Evolutionary conservation across 2,797 vertebrate genomes (phyloP), one percentile per base, ranked within the genome.

Genomic region (Gymnoscopelus braueri): DNA sequence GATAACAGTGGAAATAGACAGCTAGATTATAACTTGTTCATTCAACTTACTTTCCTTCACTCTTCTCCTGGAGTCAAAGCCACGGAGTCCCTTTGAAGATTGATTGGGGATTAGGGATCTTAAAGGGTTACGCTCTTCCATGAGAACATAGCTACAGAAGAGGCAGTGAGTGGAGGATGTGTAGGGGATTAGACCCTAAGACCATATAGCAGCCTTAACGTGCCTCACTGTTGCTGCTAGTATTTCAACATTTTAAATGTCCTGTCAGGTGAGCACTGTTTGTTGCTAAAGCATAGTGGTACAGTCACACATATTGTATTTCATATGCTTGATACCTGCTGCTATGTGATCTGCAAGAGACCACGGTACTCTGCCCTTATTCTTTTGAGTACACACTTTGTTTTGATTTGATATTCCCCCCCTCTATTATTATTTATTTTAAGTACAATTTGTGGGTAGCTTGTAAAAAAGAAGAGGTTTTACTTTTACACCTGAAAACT

Each of bases 111-210:
- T 89, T 85, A 88, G 69, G 67, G 77, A 74, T 87, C 69, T 88
- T 74, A 83, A 76, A 84, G 74, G 71, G 80, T 85, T 83, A 64
- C 70, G 29, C 69, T 77, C 57, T 68, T 79, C 74, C 74, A 82
- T 74, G 67, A 78, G 69, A 77, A 82, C 68, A 71, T 73, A 44
- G 77, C 81, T 83, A 79, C 73, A 86, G 75, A 73, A 79, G 76
- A 19, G 10, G 72, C 80, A 83, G 72, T 64, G 78, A 82, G 78
- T 60, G 54, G 48, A 81, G 76, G 84, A 84, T 79, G 69, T 72
- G 70, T 79, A 87, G 69, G 72, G 81, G 87, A 91, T 91, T 91
- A 87, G 61, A 64, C 66, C 54, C 53, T 91, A 86, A 90, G 81
- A 89, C 88, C 90, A 86, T 88, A 87, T 82, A 79, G 63, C 48